Conservation (phyloP, 1,140 invertebrate species). For the Leptopilina clavipes region DNA sequence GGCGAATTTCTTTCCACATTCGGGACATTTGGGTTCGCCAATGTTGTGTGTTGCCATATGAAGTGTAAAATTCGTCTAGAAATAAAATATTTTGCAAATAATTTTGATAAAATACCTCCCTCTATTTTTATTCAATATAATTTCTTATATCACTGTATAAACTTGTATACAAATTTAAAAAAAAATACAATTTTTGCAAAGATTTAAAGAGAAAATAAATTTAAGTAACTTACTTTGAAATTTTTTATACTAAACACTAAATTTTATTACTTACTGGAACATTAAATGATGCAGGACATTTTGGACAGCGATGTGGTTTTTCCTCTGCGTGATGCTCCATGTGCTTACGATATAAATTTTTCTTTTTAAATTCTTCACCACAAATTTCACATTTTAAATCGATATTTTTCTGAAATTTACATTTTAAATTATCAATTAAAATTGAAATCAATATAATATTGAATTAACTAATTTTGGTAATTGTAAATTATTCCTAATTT, state of each 20-base stretch:
- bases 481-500: too few relatives aligned
- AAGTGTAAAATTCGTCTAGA: slow-evolving; percentile 77
- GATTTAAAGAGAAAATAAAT: slow-evolving; percentile 31
- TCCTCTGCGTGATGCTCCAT: slow-evolving; percentile 78
- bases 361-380: slow-evolving; percentile 75
- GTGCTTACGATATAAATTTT: slow-evolving; percentile 76
- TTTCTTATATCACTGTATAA: too few relatives aligned
- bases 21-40: slow-evolving; percentile 78
- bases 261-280: slow-evolving; percentile 70
- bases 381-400: slow-evolving; percentile 77
- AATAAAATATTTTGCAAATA: slow-evolving; percentile 29
- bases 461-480: too few relatives aligned
- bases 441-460: too few relatives aligned
- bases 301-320: slow-evolving; percentile 78
- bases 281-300: slow-evolving; percentile 80
- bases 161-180: too few relatives aligned
- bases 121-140: too few relatives aligned
- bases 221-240: too few relatives aligned
- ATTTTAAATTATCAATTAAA: not conserved
- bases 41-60: slow-evolving; percentile 79
- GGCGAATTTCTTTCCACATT: slow-evolving; percentile 80
- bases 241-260: too few relatives aligned
- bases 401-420: slow-evolving; percentile 56
- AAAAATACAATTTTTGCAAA: not conserved
- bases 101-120: too few relatives aligned